Conservation (phyloP, 2,797 vertebrate genomes). For the Phoebastria nigripes region DNA sequence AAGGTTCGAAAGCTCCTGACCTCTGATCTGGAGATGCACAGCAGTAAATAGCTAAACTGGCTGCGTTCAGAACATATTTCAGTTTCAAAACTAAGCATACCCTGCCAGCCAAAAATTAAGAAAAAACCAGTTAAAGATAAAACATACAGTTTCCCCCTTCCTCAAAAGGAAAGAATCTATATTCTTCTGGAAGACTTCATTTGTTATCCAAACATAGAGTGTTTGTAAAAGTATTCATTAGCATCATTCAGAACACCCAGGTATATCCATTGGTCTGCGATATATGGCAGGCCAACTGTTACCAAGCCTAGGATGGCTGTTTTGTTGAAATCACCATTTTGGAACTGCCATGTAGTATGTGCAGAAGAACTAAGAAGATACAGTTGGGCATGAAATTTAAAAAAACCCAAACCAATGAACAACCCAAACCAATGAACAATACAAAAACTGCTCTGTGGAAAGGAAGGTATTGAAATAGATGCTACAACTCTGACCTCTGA, state of each 20-base stretch:
- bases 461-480: background rate
- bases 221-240: background rate
- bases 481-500: background rate
- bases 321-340: background rate
- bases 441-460: background rate
- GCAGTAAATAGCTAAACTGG: background rate
- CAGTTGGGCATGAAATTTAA: background rate
- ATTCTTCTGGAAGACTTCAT: background rate
- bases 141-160: background rate
- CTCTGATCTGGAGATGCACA: background rate
- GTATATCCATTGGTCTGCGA: background rate
- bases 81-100: background rate
- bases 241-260: background rate
- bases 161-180: background rate
- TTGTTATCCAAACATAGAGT: background rate
- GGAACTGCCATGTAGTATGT: background rate
- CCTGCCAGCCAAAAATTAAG: background rate
- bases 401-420: too few species aligned
- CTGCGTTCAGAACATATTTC: background rate
- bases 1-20: background rate
- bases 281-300: fast-evolving
- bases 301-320: background rate
- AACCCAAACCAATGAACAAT: background rate
- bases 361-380: background rate
- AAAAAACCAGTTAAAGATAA: background rate